Evolutionary conservation across 2,797 vertebrate genomes (phyloP), one percentile per base, ranked within the genome.

Genomic region (Sylvia borin): DNA sequence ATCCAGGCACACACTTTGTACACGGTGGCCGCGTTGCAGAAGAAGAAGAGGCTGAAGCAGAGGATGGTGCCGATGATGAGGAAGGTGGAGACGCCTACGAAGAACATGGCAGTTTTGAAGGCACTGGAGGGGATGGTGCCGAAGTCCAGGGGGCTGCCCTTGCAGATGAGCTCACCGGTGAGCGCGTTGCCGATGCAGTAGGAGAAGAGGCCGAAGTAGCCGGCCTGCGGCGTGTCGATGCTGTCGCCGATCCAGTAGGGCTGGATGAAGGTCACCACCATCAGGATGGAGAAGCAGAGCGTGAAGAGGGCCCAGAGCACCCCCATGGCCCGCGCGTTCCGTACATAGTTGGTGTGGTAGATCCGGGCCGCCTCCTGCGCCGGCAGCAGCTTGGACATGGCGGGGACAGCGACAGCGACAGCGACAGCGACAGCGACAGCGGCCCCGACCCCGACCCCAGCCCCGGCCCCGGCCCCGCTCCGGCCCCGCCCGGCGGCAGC

Each of bases 211-310:
- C 99, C 99, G 40, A 99, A 99, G 97, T 99, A 99, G 4, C 99
- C 99, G 5, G 99, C 99, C 96, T 99, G 99, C 1, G 99, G 99
- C 2, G 99, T 99, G 97, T 98, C 98, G 48, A 99, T 98, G 82
- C 99, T 99, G 98, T 99, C 99, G 16, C 99, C 99, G 55, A 99
- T 99, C 99, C 99, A 99, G 97, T 98, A 99, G 6, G 99, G 99
- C 97, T 99, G 99, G 96, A 99, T 99, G 97, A 99, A 99, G 83
- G 99, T 98, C 96, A 99, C 99, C 96, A 99, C 96, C 91, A 98
- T 98, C 93, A 99, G 98, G 95, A 99, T 98, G 34, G 98, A 98
- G 85, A 99, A 99, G 97, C 98, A 99, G 96, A 99, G 98, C 62
- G 99, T 99, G 96, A 99, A 99, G 43, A 99, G 98, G 5, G 98